Evolutionary conservation across 2,888 invertebrate species (phyloP), one percentile per base, ranked within the genome.

Genomic region (Sceliomorpha sp.): DNA sequence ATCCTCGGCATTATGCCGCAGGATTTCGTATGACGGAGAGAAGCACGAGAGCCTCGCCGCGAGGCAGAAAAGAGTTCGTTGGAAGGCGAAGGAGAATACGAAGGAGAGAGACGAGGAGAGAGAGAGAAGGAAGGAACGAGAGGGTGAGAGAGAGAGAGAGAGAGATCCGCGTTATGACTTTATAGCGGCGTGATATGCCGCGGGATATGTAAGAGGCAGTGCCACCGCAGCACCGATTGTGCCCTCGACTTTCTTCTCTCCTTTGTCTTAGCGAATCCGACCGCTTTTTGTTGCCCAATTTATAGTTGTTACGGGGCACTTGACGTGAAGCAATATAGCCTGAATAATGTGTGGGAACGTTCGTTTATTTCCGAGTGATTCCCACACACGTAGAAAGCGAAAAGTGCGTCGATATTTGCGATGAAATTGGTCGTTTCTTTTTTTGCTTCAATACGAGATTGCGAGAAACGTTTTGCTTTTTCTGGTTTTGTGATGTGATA

Each of bases 211-310:
- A 42, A 56, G 51, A 58, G 40, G 50, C 59, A 44, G 62, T 63
- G 58, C 62, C 63, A 59, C 58, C 47, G 66, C 56, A 34, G 48
- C 56, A 24, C 44, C 68, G 51, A 68, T 72, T 68, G 55, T 71
- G 40, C 60, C 45, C 50, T 26, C 47, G 60, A 53, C 62, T 64
- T 62, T 47, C 53, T 39, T 53, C 39, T 55, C 51, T 67, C 63
- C 72, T 72, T 75, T 75, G 73, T 76, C 70, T 72, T 73, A 62
- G 56, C 55, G 34, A 36, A 68, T 68, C 53, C 58, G 58, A 32
- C 69, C 47, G 72, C 63, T 72, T 73, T 74, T 76, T 73, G 72
- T 77, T 79, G 73, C 66, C 79, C 83, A 83, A 84, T 86, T 85
- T 82, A 85, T 80, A 74, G 79, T 79, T 80, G 82, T 79, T 80